Percentiles rank a stretch among this genome's conserved stretches.
Evolutionary conservation across 2,113 vertebrate genomes (phyloP).

Genomic region (Noturus placidus): DNA sequence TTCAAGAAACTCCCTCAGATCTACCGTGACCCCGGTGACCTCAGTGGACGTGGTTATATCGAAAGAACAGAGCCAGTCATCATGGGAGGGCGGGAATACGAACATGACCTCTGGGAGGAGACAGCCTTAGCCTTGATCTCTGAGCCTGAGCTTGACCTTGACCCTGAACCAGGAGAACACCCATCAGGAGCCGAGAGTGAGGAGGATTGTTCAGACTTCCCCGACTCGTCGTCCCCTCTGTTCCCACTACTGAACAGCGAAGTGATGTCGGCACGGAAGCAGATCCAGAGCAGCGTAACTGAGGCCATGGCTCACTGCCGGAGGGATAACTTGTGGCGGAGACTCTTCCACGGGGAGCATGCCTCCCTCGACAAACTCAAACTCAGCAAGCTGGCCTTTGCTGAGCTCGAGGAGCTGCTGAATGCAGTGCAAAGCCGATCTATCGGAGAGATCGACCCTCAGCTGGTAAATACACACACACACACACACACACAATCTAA

Average conservation of each 20-base stretch:
- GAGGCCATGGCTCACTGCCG: constrained; percentile 95
- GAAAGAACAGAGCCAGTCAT: constrained; percentile 59
- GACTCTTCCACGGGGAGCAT: constrained; percentile 93
- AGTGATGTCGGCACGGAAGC: constrained; percentile 81
- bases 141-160: constrained; percentile 49
- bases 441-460: constrained; percentile 90
- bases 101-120: constrained; percentile 80
- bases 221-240: constrained; percentile 74
- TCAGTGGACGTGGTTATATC: constrained; percentile 58
- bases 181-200: constrained; percentile 57
- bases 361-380: constrained; percentile 88
- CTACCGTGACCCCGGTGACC: constrained; percentile 79
- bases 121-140: constrained; percentile 29
- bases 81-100: constrained; percentile 49
- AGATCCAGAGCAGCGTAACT: constrained; percentile 87
- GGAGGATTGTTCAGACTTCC: constrained; percentile 51
- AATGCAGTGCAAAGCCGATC: constrained; percentile 89
- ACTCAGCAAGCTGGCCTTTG: constrained; percentile 84
- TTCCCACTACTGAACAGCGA: constrained; percentile 88
- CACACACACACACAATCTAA: not conserved
- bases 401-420: constrained; percentile 92
- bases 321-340: constrained; percentile 94
- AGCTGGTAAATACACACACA: constrained; percentile 78
- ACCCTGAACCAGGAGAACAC: constrained; percentile 70
- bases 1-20: constrained; percentile 89